Percentiles rank a stretch among this genome's conserved stretches.
Conservation (phyloP, 2,888 invertebrate species). For the Trichogramma dendrolimi region DNA sequence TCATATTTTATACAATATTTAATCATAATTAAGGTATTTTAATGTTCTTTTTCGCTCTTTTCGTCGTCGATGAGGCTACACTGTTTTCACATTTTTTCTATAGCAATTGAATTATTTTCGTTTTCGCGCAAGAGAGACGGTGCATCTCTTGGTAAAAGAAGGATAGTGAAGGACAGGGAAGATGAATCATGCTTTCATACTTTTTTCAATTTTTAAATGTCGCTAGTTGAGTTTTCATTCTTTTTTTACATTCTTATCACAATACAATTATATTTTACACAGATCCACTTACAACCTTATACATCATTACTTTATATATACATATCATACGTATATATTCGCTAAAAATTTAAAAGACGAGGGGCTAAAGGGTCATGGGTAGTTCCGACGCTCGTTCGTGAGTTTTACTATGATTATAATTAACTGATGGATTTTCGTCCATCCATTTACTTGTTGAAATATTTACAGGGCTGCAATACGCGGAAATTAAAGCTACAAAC, state of each 20-base stretch:
- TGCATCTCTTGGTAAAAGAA: constrained; percentile 5
- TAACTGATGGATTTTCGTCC: too few relatives aligned
- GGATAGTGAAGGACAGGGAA: not conserved
- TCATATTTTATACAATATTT: constrained; percentile 52
- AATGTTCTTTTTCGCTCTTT: constrained; percentile 35
- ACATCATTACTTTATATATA: too few relatives aligned
- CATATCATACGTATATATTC: constrained; percentile 27
- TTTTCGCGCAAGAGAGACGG: constrained; percentile 1
- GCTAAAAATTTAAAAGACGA: constrained; percentile 11
- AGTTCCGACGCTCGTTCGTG: constrained; percentile 18
- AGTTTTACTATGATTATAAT: too few relatives aligned
- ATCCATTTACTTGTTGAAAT: too few relatives aligned
- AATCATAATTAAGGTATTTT: constrained; percentile 52
- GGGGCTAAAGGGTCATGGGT: not conserved
- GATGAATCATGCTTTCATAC: constrained; percentile 15
- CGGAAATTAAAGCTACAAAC: constrained; percentile 10
- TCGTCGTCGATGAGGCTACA: constrained; percentile 22
- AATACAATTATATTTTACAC: constrained; percentile 49
- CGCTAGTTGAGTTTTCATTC: constrained; percentile 28
- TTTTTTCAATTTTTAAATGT: constrained; percentile 19
- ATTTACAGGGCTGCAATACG: not conserved
- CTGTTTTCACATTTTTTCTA: not conserved
- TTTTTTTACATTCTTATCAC: constrained; percentile 50
- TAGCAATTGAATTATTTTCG: constrained; percentile 21
- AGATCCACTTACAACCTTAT: constrained; percentile 45